A percentile compares a stretch with the other conserved stretches of the same genome.
Conservation (phyloP, 2,888 invertebrate species). For the Aleiodes leptofemur region DNA sequence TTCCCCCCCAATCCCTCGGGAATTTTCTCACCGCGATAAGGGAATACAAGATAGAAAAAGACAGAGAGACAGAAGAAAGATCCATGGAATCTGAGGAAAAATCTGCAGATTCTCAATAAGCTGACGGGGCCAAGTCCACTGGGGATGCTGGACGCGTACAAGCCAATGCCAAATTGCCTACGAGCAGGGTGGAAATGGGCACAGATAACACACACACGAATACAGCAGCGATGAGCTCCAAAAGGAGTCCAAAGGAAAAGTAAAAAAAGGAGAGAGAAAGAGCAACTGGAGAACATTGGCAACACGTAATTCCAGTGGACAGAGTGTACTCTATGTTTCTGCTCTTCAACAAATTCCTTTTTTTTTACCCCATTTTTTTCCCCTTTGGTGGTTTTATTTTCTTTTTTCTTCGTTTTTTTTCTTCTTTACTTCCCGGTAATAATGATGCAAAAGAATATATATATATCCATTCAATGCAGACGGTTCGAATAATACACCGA, state of each 20-base stretch:
- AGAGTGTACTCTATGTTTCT: constrained; percentile 6
- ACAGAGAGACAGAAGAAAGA: constrained; percentile 32
- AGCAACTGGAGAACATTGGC: constrained; percentile 16
- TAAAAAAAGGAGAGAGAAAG: background rate
- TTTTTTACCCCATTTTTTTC: background rate
- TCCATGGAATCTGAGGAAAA: constrained; percentile 45
- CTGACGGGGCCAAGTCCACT: constrained; percentile 46
- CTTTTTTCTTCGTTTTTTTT: background rate
- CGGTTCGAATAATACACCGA: constrained; percentile 22
- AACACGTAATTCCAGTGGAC: constrained; percentile 28
- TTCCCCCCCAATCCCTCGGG: background rate
- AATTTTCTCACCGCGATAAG: background rate
- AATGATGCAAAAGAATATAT: constrained; percentile 34
- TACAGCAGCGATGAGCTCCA: background rate
- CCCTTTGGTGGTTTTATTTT: background rate
- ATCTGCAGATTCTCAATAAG: constrained; percentile 56
- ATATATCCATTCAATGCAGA: constrained; percentile 28
- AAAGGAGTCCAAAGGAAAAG: background rate
- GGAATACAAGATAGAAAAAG: constrained; percentile 13
- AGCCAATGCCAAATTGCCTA: constrained; percentile 53
- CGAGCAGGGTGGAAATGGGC: constrained; percentile 40
- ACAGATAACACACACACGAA: constrained; percentile 29
- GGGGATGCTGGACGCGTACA: constrained; percentile 53
- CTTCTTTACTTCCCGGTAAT: constrained; percentile 28
- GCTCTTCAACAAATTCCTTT: background rate